These are phyloP conservation scores for Horisme vitalbata DNA, from an alignment of 2,888 invertebrate species.

Conservation along the genomic window DNA sequence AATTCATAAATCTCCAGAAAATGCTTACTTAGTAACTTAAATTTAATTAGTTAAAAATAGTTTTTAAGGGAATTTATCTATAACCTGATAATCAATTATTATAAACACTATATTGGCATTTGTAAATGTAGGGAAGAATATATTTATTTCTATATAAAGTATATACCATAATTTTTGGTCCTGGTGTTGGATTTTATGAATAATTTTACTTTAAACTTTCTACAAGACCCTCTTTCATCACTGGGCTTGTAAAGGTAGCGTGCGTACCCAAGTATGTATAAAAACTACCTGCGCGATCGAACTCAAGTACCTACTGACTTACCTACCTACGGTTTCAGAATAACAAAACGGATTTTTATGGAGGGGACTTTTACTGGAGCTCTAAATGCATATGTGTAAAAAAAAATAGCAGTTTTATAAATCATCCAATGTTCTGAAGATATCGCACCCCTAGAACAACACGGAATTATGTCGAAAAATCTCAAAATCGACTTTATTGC, in stretches of 20 bases:
- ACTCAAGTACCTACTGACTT: constrained; percentile 25
- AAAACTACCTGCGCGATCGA: constrained; percentile 46
- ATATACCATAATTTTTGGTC: not conserved
- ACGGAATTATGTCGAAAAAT: too few relatives aligned
- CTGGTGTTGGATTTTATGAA: constrained; percentile 5
- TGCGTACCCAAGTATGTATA: constrained; percentile 24
- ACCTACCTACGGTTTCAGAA: constrained; percentile 44
- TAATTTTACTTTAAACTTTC: constrained; percentile 9
- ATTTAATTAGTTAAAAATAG: too few relatives aligned
- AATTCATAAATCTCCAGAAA: too few relatives aligned
- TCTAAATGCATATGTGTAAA: constrained; percentile 12
- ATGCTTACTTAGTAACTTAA: too few relatives aligned
- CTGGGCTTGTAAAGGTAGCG: not conserved
- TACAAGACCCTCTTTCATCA: constrained; percentile 3
- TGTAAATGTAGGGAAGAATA: too few relatives aligned
- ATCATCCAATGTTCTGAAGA: too few relatives aligned
- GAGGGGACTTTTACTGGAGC: constrained; percentile 30
- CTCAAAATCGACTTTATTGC: too few relatives aligned
- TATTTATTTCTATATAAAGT: too few relatives aligned
- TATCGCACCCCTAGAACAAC: too few relatives aligned
- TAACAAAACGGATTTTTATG: constrained; percentile 46
- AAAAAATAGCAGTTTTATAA: not conserved
- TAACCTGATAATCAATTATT: too few relatives aligned
- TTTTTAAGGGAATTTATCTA: too few relatives aligned
- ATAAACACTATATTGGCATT: too few relatives aligned